Evolutionary conservation across 92 coral and sea anemone genomes (phyloP).

Genomic region (Metridium senile): DNA sequence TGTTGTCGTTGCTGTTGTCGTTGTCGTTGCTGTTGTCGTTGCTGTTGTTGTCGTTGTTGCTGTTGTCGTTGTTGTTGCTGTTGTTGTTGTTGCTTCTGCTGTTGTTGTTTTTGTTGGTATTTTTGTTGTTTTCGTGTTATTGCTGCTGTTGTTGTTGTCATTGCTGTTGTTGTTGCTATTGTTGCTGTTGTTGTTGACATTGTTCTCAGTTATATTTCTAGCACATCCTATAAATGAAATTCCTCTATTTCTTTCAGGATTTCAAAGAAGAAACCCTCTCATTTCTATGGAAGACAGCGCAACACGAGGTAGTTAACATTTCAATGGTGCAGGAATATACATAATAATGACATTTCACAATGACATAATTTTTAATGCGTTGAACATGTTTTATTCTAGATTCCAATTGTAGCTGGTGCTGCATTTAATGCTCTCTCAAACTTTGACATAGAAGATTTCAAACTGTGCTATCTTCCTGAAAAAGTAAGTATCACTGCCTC

Average conservation of each 20-base stretch:
- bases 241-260: constrained; percentile 57
- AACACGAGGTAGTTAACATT: constrained; percentile 68
- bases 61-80: background rate
- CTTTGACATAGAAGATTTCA: constrained; percentile 62
- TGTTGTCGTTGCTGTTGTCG: background rate
- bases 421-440: constrained; percentile 72
- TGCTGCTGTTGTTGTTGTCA: background rate
- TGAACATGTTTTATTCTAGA: constrained; percentile 20
- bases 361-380: no score
- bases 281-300: constrained; percentile 75
- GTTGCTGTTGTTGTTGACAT: background rate
- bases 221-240: no score
- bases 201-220: no score
- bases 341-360: no score
- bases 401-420: constrained; percentile 57
- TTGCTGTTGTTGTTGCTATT: constrained; percentile 4
- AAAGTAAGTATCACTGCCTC: constrained; percentile 33
- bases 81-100: background rate
- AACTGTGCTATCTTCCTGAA: constrained; percentile 62
- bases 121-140: background rate
- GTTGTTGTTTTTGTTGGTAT: background rate
- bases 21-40: background rate
- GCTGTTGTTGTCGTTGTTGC: background rate
- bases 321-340: background rate
- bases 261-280: constrained; percentile 68